Base-by-base conservation (phyloP, 2,113 vertebrate genomes). In the Gobius niger region DNA sequence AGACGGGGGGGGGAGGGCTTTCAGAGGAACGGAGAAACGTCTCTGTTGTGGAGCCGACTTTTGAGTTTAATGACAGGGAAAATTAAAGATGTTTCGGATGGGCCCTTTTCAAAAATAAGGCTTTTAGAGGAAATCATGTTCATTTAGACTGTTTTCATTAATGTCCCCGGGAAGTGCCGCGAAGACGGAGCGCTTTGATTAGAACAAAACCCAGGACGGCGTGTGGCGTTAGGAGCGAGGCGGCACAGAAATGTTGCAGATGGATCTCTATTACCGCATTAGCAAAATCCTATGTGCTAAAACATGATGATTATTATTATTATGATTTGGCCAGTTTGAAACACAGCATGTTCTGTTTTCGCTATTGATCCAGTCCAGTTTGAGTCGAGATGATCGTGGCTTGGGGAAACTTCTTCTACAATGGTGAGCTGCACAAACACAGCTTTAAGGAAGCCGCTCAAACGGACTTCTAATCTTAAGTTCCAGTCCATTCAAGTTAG, bases 81-180 rank as follows among this genome's bases (percentile, higher is more conserved):
- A 68, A 74, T 73, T 60, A 49, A 68, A 79, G 53, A 72, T 63
- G 67, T 65, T 76, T 68, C 54, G 15, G 46, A 72, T 34, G 65
- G 16, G 47, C 8, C 59, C 77, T 34, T 19, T 67, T 80, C 59
- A 70, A 70, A 34, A 49, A 76, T 4, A 6, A 62, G 24, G 7
- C 51, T 1, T 73, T 73, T 80, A 44, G 44, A 54, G 56, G 7
- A 53, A 69, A 73, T 67, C 49, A 70, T 57, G 68, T 66, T 14
- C 57, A 78, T 65, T 81, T 47, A 78, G 46, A 68, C 71, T 61
- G 15, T 57, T 75, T 78, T 47, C 76, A 80, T 78, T 71, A 78
- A 51, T 71, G 57, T 16, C 41, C 24, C 41, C 73, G 63, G 7
- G 40, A 40, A 40, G 24, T 4, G 2, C 54, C 57, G 42, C 15